Evolutionary conservation across 2,113 vertebrate genomes (phyloP), one percentile per base, ranked within the genome.

Genomic region (Mugil cephalus): DNA sequence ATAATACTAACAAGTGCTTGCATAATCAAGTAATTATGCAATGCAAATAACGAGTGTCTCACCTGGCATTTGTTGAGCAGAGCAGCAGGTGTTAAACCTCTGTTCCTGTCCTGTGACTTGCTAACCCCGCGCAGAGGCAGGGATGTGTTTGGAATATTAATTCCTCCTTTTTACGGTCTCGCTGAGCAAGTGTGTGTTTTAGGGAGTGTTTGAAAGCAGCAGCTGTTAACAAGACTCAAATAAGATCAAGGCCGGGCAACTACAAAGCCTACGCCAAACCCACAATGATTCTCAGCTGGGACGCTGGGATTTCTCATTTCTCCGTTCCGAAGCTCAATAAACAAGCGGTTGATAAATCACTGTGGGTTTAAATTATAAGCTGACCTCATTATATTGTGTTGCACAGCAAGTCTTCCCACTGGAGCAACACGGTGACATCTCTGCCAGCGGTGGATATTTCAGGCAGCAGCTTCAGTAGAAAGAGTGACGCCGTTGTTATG

Each of bases 21-120:
- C 72, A 86, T 85, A 85, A 86, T 74, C 53, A 71, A 72, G 52
- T 70, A 86, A 89, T 91, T 89, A 86, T 62, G 34, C 39, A 70
- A 19, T 58, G 19, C 63, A 84, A 78, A 84, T 86, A 84, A 85
- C 60, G 66, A 86, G 83, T 59, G 46, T 58, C 56, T 78, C 82
- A 84, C 73, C 77, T 74, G 82, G 40, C 69, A 77, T 87, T 85
- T 79, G 75, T 72, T 50, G 45, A 84, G 73, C 69, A 14, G 42
- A 36, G 82, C 70, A 71, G 79, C 75, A 77, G 80, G 74, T 87
- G 80, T 78, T 80, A 68, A 87, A 77, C 83, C 48, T 77, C 56
- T 66, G 62, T 78, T 86, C 19, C 60, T 62, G 64, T 80, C 69
- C 34, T 68, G 72, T 74, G 77, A 75, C 47, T 73, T 78, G 53